Conservation (phyloP, 1,140 invertebrate genomes). For the Pygmarrhopalites habei region DNA sequence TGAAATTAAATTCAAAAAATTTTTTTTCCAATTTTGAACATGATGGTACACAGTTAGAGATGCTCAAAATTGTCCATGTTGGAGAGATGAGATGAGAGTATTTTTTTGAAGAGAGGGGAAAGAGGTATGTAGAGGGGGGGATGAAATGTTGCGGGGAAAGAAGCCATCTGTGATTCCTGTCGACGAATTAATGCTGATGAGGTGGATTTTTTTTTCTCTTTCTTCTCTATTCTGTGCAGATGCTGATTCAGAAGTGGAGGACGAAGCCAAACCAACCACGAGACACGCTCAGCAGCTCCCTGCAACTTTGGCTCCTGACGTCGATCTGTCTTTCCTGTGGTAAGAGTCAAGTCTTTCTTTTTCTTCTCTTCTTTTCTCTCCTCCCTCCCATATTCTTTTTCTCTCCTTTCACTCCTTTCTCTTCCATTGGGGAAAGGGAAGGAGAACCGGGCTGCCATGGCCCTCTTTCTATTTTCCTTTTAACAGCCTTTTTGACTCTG, state of each 20-base stretch:
- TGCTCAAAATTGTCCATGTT: too few species aligned
- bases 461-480: too few species aligned
- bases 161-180: constrained; percentile 16
- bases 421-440: too few species aligned
- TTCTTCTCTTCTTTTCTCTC: not conserved
- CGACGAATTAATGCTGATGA: constrained; percentile 15
- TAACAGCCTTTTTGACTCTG: too few species aligned
- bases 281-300: not conserved
- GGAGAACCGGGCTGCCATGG: too few species aligned
- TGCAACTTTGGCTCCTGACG: constrained; percentile 6
- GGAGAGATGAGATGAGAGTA: too few species aligned
- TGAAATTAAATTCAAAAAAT: too few species aligned
- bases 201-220: constrained; percentile 9
- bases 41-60: too few species aligned
- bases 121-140: too few species aligned
- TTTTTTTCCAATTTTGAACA: too few species aligned
- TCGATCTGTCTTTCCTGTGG: constrained; percentile 14
- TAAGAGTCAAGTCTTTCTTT: constrained; percentile 14
- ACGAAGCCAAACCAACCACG: constrained; percentile 1
- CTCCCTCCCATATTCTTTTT: not conserved
- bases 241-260: constrained; percentile 17
- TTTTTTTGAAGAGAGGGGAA: too few species aligned
- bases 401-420: not conserved
- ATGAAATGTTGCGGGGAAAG: too few species aligned
- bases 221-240: constrained; percentile 16